A percentile compares a stretch with the other conserved stretches of the same genome.
These are phyloP conservation scores for Molorchus minor DNA, from an alignment of 2,888 invertebrate genomes.

Conservation along the genomic window DNA sequence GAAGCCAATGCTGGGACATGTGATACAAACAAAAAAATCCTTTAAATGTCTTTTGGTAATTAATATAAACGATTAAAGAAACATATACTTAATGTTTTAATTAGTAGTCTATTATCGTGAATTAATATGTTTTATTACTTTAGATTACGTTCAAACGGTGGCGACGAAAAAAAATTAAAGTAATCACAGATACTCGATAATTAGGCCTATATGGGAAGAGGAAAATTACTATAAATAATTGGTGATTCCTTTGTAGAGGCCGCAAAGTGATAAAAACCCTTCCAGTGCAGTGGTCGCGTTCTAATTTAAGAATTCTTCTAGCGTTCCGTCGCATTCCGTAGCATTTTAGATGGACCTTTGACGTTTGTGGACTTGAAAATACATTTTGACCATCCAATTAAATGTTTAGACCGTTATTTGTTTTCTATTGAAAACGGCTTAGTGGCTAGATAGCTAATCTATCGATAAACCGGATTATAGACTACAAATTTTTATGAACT, in stretches of 20 bases:
- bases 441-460: too few species aligned
- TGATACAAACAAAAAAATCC: background rate
- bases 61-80: constrained; percentile 1
- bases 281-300: constrained; percentile 44
- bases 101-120: constrained; percentile 10
- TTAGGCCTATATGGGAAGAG: constrained; percentile 26
- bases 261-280: constrained; percentile 45
- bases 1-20: background rate
- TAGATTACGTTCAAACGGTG: constrained; percentile 8
- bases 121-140: constrained; percentile 12
- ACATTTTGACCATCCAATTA: too few species aligned
- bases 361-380: too few species aligned
- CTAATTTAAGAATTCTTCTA: constrained; percentile 54
- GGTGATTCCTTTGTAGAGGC: constrained; percentile 43
- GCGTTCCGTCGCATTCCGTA: constrained; percentile 49
- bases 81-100: constrained; percentile 13
- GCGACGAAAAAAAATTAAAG: constrained; percentile 11
- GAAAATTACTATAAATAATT: constrained; percentile 46
- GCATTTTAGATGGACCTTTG: too few species aligned
- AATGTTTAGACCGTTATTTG: too few species aligned
- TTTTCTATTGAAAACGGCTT: too few species aligned
- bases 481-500: too few species aligned
- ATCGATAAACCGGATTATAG: too few species aligned
- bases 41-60: background rate
- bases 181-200: constrained; percentile 23